phyloP scores from a whole-genome alignment of 2,113 vertebrate species.

The Cottus gobio region DNA sequence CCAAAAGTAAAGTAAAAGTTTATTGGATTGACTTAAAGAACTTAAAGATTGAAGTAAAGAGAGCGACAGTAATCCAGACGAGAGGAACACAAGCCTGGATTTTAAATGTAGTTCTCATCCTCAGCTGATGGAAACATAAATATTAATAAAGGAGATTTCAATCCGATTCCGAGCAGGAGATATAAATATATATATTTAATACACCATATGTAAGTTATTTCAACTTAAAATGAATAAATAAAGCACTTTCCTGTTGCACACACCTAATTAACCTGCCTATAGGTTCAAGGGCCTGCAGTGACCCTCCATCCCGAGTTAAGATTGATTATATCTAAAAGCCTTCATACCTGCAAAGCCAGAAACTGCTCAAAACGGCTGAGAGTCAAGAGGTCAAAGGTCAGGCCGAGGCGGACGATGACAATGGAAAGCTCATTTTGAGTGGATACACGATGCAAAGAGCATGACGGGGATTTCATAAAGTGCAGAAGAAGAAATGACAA shows the following conservation, averaged over 20 bases:
- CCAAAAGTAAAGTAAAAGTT: not conserved
- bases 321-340: conserved; percentile 5
- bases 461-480: not conserved
- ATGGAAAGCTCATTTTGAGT: not conserved
- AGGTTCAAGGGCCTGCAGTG: not conserved
- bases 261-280: not conserved
- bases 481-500: not conserved
- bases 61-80: not conserved
- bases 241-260: not conserved
- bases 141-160: not conserved
- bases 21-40: not conserved
- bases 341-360: not conserved
- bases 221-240: not conserved
- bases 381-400: not conserved
- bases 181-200: too few relatives aligned
- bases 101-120: not conserved
- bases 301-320: not conserved
- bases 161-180: too few relatives aligned
- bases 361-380: not conserved
- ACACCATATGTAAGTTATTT: not conserved
- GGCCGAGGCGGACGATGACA: too few relatives aligned
- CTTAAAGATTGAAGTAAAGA: not conserved
- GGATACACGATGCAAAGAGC: not conserved
- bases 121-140: not conserved
- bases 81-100: not conserved